phyloP scores from a whole-genome alignment of 2,113 vertebrate genomes.

The Eolophus roseicapilla region DNA sequence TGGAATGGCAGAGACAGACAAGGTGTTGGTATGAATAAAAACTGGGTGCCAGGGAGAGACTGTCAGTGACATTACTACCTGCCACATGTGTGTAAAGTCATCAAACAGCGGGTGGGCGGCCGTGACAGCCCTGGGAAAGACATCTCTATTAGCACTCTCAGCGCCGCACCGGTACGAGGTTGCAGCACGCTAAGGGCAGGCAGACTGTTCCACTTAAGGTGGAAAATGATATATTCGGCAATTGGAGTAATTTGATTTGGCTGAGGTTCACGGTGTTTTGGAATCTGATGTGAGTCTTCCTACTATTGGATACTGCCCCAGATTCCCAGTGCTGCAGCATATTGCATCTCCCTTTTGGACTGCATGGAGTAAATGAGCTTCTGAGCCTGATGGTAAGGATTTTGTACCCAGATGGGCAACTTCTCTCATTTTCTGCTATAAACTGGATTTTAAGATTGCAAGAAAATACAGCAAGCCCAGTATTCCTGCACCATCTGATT shows the following conservation, averaged over 20 bases:
- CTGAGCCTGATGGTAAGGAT: neutral
- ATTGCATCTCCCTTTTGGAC: neutral
- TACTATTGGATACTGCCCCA: slow-evolving; percentile 6
- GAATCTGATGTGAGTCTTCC: slow-evolving; percentile 19
- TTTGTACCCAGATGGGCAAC: slow-evolving; percentile 29
- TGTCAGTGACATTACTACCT: slow-evolving; percentile 68
- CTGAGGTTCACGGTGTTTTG: neutral
- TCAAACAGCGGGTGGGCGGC: slow-evolving; percentile 62
- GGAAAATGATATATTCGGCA: neutral
- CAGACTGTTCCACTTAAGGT: slow-evolving; percentile 26
- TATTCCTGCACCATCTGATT: neutral
- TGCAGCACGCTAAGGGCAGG: neutral
- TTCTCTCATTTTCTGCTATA: slow-evolving; percentile 6
- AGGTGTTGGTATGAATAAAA: slow-evolving; percentile 32
- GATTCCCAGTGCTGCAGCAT: slow-evolving; percentile 19
- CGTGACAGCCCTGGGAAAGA: slow-evolving; percentile 56
- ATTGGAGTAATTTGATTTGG: slow-evolving; percentile 25
- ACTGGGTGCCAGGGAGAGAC: slow-evolving; percentile 51
- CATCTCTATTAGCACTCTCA: slow-evolving; percentile 29
- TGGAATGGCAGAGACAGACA: neutral
- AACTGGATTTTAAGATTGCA: neutral
- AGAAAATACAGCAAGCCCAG: neutral
- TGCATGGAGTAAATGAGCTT: neutral
- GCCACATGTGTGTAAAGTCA: slow-evolving; percentile 66
- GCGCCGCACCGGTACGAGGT: neutral